Evolutionary conservation across 2,888 invertebrate genomes (phyloP), one percentile per base, ranked within the genome.

Genomic region (Sialis fuliginosa): DNA sequence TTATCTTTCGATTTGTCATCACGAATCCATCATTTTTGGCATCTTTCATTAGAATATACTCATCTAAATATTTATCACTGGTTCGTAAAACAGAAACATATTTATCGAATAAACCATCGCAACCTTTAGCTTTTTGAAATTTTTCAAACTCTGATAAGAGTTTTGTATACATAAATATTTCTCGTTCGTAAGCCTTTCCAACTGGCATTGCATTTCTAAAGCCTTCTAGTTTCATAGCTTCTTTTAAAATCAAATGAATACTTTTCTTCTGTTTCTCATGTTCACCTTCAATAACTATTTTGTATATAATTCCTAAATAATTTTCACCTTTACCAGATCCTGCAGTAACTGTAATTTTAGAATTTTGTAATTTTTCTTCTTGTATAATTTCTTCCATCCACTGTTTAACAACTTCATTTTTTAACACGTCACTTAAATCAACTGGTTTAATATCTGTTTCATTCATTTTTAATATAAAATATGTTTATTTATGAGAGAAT

Each of bases 131-230:
- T 31, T 51, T 22, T 51, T 58, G 55, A 42, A 59, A 51, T 46
- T 52, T 40, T 30, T 45, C 34, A 41, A 58, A 56, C n/a, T 47
- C 50, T 2, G 54, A 50, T n/a, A 61, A 52, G 6, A 62, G 49
- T 4, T 46, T 47, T n/a, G 51, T 50, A 50, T 62, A 62, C 6
- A 58, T 43, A 42, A 53, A 54, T 5, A 54, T 52, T 52, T 62
- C 62, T 13, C 58, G 50, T 5, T 48, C 39, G 49, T 56, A 61
- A 1, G 54, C 49, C 4, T 48, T 12, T 1, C 49, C 49, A 5
- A 60, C 49, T 6, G 56, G 55, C 1, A 53, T 47, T 4, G 51
- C 6, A 30, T 53, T 50, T 8, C 58, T 50, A 7, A 56, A 49
- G 8, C 43, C 48, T 47, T 54, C 54, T 10, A 48, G 52, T 12